Evolutionary conservation across 2,797 vertebrate genomes (phyloP).

Genomic region (Spatula versicolor): DNA sequence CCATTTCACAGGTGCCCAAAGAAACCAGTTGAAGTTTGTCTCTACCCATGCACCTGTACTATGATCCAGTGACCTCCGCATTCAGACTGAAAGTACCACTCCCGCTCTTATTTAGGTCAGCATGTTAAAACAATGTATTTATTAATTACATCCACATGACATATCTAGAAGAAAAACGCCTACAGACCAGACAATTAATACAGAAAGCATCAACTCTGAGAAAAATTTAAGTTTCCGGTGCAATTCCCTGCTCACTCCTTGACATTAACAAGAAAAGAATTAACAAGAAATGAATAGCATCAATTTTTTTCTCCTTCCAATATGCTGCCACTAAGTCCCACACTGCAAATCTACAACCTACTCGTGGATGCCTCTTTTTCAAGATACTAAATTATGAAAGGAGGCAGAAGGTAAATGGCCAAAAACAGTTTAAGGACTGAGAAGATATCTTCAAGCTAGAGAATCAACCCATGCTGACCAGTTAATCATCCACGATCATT

Average conservation of each 20-base stretch:
- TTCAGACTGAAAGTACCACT: not conserved
- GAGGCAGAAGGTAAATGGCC: not conserved
- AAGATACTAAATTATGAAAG: not conserved
- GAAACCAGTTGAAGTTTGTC: not conserved
- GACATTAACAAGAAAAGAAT: not conserved
- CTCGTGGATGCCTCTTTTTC: rapidly evolving
- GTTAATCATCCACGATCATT: not conserved
- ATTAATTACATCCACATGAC: not conserved
- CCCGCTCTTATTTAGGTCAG: not conserved
- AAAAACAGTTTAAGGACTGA: not conserved
- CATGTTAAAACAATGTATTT: not conserved
- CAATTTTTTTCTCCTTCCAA: not conserved
- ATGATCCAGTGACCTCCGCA: not conserved
- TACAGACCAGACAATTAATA: not conserved
- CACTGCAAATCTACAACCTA: not conserved
- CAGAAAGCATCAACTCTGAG: not conserved
- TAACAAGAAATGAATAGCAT: not conserved
- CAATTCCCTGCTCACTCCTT: not conserved
- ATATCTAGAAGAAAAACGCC: not conserved
- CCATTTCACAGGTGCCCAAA: rapidly evolving
- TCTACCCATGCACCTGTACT: not conserved
- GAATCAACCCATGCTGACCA: not conserved
- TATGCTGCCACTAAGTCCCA: not conserved
- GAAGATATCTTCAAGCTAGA: not conserved
- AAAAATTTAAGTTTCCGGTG: not conserved